Evolutionary conservation across 2,113 vertebrate genomes (phyloP), one percentile per base, ranked within the genome.

Genomic region (Austrofundulus limnaeus): DNA sequence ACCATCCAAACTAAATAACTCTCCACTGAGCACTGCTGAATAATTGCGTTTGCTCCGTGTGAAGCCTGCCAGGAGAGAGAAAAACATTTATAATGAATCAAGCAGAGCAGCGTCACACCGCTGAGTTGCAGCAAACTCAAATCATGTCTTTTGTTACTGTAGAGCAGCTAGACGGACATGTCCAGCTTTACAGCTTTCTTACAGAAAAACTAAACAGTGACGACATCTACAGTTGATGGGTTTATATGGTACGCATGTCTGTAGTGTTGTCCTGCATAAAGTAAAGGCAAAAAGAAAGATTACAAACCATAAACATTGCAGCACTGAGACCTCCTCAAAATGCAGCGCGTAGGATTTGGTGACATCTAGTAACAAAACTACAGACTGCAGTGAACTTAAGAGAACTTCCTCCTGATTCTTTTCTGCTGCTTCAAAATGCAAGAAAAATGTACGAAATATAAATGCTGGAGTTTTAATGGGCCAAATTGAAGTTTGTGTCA

Each of bases 1-100:
- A 71, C 68, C 77, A 70, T 75, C 83, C 80, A 84, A 86, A 74
- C 78, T 77, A 86, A 88, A 86, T 79, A 88, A 82, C 64, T 54
- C 64, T 47, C 62, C 15, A 15, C 51, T 16, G n/a, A 83, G 77
- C 62, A 56, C 38, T 39, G 70, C 77, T 78, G 76, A 78, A 81
- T 84, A 80, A 88, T 84, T 87, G 77, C 37, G 19, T 82, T 83
- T 75, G 61, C 71, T 66, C 73, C 25, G 78, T 11, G 14, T 77
- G 72, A 73, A 20, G 75, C 73, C 77, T 81, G 79, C 66, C 85
- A 74, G 70, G 65, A 46, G 75, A 46, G 75, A 81, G 64, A 51
- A 70, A 62, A 66, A 73, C 76, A 77, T 83, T 79, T 68, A 54
- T 66, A 78, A 79, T 51, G 73, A 75, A 64, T 82, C 64, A 64